A percentile compares a stretch with the other conserved stretches of the same genome.
Evolutionary conservation across 2,797 vertebrate species (phyloP).

Genomic region (Novumbra hubbsi): DNA sequence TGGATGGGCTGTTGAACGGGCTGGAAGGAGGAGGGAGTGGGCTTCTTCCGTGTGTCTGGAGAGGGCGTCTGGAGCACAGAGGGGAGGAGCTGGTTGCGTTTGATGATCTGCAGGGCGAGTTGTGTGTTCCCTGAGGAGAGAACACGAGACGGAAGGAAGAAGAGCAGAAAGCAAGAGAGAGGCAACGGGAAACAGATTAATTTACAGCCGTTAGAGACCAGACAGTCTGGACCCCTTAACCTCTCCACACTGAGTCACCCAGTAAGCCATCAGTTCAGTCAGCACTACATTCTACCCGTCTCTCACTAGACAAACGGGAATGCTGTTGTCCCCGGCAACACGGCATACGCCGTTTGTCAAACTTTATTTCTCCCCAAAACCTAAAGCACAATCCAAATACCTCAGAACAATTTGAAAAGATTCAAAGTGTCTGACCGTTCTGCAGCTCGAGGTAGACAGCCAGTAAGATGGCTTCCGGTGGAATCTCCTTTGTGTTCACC

Average conservation of each 20-base stretch:
- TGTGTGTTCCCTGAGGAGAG: slow-evolving; percentile 87
- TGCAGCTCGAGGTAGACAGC: slow-evolving; percentile 96
- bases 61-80: slow-evolving; percentile 80
- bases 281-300: background rate
- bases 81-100: slow-evolving; percentile 95
- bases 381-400: too few relatives aligned
- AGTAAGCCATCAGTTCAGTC: background rate
- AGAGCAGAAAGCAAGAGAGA: background rate
- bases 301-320: background rate
- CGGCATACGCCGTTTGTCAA: too few relatives aligned
- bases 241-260: background rate
- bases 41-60: slow-evolving; percentile 86
- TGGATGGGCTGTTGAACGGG: slow-evolving; percentile 78
- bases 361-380: too few relatives aligned
- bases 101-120: slow-evolving; percentile 98
- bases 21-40: slow-evolving; percentile 75
- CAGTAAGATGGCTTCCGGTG: slow-evolving; percentile 94
- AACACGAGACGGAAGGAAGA: background rate
- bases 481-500: slow-evolving; percentile 95
- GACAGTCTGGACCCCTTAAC: background rate
- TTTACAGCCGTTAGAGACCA: slow-evolving; percentile 1
- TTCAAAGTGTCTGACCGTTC: slow-evolving; percentile 77
- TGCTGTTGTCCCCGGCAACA: background rate
- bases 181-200: background rate
- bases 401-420: too few relatives aligned